Percentiles rank a stretch among this genome's conserved stretches.
phyloP scores from a whole-genome alignment of 2,797 vertebrate genomes.

The Danionella dracula region DNA sequence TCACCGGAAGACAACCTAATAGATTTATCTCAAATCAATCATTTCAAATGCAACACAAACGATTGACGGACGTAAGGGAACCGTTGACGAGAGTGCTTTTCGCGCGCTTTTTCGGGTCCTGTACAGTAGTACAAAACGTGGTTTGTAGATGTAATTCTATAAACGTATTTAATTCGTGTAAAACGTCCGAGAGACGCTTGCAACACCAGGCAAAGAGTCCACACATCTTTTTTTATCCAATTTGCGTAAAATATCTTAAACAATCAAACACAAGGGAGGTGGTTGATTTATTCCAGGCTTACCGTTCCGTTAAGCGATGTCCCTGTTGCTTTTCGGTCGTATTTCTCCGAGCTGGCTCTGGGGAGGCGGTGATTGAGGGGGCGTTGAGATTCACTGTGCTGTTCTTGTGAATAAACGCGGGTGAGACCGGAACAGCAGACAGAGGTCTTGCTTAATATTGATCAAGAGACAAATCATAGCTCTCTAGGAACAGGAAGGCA shows the following conservation, averaged over 20 bases:
- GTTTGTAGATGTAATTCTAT: too few species aligned
- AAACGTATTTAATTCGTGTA: too few species aligned
- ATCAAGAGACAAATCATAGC: constrained; percentile 13
- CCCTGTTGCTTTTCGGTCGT: constrained; percentile 3
- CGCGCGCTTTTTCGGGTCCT: too few species aligned
- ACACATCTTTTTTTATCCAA: too few species aligned
- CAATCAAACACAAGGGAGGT: too few species aligned
- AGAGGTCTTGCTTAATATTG: background rate
- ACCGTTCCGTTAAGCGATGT: background rate
- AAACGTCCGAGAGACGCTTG: background rate
- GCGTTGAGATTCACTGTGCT: background rate
- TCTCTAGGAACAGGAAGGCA: background rate
- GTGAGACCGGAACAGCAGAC: background rate
- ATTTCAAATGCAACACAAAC: too few species aligned
- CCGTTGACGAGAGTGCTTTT: too few species aligned
- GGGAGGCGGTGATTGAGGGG: constrained; percentile 22
- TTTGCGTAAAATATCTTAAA: too few species aligned
- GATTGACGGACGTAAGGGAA: too few species aligned
- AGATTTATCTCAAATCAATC: too few species aligned
- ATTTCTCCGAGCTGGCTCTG: constrained; percentile 8
- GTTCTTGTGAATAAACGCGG: background rate
- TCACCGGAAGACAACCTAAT: too few species aligned
- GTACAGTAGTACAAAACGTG: background rate
- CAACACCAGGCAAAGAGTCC: background rate
- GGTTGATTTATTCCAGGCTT: background rate